These are phyloP conservation scores for Deroptyus accipitrinus DNA, from an alignment of 2,113 vertebrate genomes.

Conservation along the genomic window DNA sequence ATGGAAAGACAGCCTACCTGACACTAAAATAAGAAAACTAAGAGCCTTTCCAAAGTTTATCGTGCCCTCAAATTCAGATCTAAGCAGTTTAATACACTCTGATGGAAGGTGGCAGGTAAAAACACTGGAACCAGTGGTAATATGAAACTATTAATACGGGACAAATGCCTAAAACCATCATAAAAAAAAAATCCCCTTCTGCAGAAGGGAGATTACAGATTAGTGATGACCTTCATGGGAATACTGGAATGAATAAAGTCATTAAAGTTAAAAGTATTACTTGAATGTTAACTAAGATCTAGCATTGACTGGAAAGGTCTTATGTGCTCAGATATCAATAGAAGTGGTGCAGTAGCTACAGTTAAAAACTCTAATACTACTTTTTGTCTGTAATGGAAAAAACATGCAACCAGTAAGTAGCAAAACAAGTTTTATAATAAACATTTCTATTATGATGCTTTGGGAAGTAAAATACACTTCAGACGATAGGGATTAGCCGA, in stretches of 20 bases:
- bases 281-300: neutral
- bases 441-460: neutral
- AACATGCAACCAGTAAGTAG: neutral
- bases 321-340: neutral
- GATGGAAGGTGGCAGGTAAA: neutral
- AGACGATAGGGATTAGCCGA: constrained; percentile 5
- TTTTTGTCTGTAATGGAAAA: neutral
- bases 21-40: neutral
- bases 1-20: neutral
- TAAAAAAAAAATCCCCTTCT: neutral
- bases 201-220: neutral
- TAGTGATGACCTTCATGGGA: neutral
- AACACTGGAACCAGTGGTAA: neutral
- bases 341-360: neutral
- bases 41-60: neutral
- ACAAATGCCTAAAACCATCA: neutral
- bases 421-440: neutral
- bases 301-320: neutral
- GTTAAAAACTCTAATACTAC: neutral
- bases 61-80: neutral
- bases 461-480: neutral
- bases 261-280: neutral
- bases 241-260: neutral
- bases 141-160: neutral
- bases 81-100: neutral